Evolutionary conservation across 35 echinoderm and acorn worm species (phyloP).

Genomic region (Lytechinus pictus): DNA sequence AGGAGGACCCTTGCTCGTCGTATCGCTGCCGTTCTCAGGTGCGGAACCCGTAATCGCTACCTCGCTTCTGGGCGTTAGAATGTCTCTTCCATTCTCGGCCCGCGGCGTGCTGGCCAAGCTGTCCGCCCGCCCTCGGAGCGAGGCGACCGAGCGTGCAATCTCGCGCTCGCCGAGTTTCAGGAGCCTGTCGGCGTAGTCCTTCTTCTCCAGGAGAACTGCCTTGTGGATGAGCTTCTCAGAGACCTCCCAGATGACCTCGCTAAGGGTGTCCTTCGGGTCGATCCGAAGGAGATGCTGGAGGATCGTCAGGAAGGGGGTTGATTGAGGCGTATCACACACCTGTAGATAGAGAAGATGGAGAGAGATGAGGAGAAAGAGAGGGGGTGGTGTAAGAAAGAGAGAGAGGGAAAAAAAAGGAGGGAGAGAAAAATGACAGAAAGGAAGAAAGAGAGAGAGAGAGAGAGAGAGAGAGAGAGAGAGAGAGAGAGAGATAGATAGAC

Average conservation of each 20-base stretch:
- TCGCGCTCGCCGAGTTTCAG: constrained; percentile 75
- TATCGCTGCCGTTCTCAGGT: not conserved
- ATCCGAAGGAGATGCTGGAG: constrained; percentile 93
- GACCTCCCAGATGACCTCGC: constrained; percentile 87
- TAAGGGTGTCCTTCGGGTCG: constrained; percentile 76
- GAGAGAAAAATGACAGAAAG: too few species aligned
- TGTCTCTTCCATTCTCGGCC: constrained; percentile 47
- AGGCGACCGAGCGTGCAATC: constrained; percentile 60
- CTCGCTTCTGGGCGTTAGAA: not conserved
- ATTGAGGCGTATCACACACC: constrained; percentile 89
- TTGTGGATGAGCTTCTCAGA: constrained; percentile 93
- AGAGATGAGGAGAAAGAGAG: too few species aligned
- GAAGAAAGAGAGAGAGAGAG: too few species aligned
- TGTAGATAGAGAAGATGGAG: constrained; percentile 43
- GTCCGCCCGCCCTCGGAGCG: constrained; percentile 42
- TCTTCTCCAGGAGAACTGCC: constrained; percentile 82
- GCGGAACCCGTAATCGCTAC: not conserved
- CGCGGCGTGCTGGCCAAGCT: not conserved
- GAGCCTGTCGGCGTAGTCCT: constrained; percentile 73
- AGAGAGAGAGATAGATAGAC: too few species aligned
- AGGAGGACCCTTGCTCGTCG: not conserved
- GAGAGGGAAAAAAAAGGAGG: not conserved
- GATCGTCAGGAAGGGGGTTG: constrained; percentile 84
- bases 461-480: too few species aligned
- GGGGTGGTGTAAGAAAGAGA: not conserved